phyloP scores from a whole-genome alignment of 2,113 vertebrate species.

The Prunella himalayana region DNA sequence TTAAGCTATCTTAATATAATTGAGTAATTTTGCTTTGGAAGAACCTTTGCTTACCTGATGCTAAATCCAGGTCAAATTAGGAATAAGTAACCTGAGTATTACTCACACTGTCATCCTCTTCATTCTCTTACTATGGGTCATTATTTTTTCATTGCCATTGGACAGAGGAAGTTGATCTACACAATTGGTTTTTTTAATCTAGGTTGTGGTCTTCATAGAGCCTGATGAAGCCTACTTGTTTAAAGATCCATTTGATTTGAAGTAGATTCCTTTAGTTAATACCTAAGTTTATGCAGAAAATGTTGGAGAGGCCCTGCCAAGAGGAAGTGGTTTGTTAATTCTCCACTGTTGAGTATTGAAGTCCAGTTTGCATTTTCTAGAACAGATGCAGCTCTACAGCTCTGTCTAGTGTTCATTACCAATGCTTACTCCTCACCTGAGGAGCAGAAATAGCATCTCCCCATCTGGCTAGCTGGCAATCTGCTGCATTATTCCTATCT shows the following conservation, averaged over 20 bases:
- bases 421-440: not conserved
- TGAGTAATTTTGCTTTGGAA: not conserved
- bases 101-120: fast-evolving
- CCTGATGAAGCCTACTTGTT: not conserved
- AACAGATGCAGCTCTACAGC: not conserved
- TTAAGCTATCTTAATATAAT: not conserved
- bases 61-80: not conserved
- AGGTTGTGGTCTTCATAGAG: not conserved
- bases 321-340: not conserved
- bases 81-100: not conserved
- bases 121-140: not conserved
- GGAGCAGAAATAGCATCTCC: not conserved
- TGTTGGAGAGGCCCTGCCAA: not conserved
- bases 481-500: fast-evolving
- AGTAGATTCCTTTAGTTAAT: not conserved
- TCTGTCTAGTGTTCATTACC: not conserved
- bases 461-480: not conserved
- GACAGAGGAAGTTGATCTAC: not conserved
- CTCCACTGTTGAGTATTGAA: not conserved
- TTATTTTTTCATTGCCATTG: not conserved
- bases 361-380: not conserved
- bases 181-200: not conserved
- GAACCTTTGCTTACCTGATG: not conserved
- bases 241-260: not conserved
- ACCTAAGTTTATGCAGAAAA: not conserved